Base-by-base conservation (phyloP, 2,797 vertebrate genomes). In the Gymnodraco acuticeps region DNA sequence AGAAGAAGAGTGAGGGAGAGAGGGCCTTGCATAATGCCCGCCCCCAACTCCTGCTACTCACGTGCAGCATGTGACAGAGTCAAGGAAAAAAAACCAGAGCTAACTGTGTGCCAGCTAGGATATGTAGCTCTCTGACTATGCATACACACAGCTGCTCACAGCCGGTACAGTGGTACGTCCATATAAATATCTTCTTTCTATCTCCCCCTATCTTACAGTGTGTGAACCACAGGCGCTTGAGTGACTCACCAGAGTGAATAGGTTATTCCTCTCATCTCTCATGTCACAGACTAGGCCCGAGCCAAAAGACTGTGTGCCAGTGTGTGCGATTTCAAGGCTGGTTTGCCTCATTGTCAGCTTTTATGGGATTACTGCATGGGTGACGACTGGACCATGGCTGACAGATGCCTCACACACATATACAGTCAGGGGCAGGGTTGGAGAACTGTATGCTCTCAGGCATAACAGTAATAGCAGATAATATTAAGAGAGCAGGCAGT, bases 11-110 rank as follows among this genome's bases (percentile, higher is more conserved):
- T 4, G 73, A 73, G 68, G 19, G 64, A 87, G 70, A 63, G 31
- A 58, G 69, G 15, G 47, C 70, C 86, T 79, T 87, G 88, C 86
- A 81, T 91, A 94, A 93, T 82, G 73, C 62, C 63, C 41, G 11
- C 63, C 81, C 83, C 78, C 77, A 48, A 62, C 68, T 75, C 60
- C 53, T 63, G 58, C 50, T 70, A 61, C 90, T 92, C 93, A 93
- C 88, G 88, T 93, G 92, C 81, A 81, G 88, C 90, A 91, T 94
- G 92, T 91, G 92, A 93, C 89, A 76, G 51, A 86, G 80, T 81
- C 74, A 80, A 93, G 87, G 89, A 92, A 89, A 84, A 62, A 68
- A 64, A 83, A 86, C 85, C 54, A 73, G 78, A 87, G 86, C 81
- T 86, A 77, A 84, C 53, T 69, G 31, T 83, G 81, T 88, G 89